These are phyloP conservation scores for Haliclona indistincta DNA, from an alignment of 37 sponge, comb jelly and placozoan species.

Conservation along the genomic window DNA sequence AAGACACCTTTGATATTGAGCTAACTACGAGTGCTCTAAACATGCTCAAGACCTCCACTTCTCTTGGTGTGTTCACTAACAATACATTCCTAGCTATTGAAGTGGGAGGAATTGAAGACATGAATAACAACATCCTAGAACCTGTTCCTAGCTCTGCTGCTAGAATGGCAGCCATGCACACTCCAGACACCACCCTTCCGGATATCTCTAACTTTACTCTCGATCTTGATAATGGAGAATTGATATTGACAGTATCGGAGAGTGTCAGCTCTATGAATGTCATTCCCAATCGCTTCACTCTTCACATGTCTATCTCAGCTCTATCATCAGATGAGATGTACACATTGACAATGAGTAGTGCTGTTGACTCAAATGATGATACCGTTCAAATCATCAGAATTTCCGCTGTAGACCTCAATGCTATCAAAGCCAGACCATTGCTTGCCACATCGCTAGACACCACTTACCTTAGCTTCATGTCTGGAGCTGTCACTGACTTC, in stretches of 20 bases:
- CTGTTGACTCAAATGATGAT: conserved; percentile 27
- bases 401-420: conserved; percentile 54
- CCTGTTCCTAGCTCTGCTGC: conserved; percentile 22
- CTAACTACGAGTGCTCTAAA: conserved; percentile 61
- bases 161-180: conserved; percentile 11
- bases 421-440: conserved; percentile 62
- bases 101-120: conserved; percentile 62
- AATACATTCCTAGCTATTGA: conserved; percentile 66
- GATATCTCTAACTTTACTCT: conserved; percentile 60
- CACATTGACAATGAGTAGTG: conserved; percentile 19
- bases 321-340: conserved; percentile 12
- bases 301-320: conserved; percentile 39
- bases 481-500: conserved; percentile 54
- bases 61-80: conserved; percentile 31
- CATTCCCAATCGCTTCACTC: conserved; percentile 39
- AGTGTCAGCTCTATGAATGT: conserved; percentile 53
- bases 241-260: conserved; percentile 71
- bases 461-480: conserved; percentile 74
- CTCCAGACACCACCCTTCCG: conserved; percentile 70
- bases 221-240: conserved; percentile 54
- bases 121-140: conserved; percentile 59
- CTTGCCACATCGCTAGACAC: conserved; percentile 62
- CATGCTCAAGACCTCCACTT: conserved; percentile 53
- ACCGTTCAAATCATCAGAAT: conserved; percentile 44
- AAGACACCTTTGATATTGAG: conserved; percentile 40